Base-by-base conservation (phyloP, 1,140 invertebrate genomes). In the Ladona fulva region DNA sequence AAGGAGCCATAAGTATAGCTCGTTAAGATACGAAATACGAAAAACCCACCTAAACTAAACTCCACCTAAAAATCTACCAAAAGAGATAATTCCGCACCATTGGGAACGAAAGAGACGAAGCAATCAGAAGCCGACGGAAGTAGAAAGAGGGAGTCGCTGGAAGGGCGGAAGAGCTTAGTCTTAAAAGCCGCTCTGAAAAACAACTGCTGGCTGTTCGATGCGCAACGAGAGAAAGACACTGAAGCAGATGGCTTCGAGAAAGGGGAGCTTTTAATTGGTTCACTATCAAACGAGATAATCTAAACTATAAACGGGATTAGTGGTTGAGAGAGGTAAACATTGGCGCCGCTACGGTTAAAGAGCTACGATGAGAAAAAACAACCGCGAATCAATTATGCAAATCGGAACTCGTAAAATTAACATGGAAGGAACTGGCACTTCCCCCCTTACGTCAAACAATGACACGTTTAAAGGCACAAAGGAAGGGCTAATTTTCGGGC, bases 311-410 rank as follows among this genome's bases (percentile, higher is more conserved):
- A 66, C 52, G 52, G 52, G 14, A 66, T 66, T 66, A 66, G 52
- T 22, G 52, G 52, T 66, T 22, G n/a, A 16, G 52, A 22, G 52
- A 12, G n/a, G 52, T 22, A 66, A 66, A 66, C 52, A 66, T 66
- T 66, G 52, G 3, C 12, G 52, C 10, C 44, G 19, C 44, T 19
- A 19, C 44, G 52, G 52, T 3, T 12, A 66, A 66, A 66, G 52
- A 22, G 52, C 14, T 66, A 12, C 52, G n/a, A 37, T 37, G 29
- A 16, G 52, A 66, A 66, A 66, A 66, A 66, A 66, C 52, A 66
- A 66, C 52, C n/a, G 52, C 52, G 52, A 66, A 66, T 66, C 52
- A 66, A 66, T 66, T 66, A 66, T 66, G 52, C 52, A 66, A 66
- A 66, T 66, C 52, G n/a, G 52, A 5, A 22, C 52, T 66, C 52